Conservation (phyloP, 2,797 vertebrate genomes). For the Pseudochirops cupreus region DNA sequence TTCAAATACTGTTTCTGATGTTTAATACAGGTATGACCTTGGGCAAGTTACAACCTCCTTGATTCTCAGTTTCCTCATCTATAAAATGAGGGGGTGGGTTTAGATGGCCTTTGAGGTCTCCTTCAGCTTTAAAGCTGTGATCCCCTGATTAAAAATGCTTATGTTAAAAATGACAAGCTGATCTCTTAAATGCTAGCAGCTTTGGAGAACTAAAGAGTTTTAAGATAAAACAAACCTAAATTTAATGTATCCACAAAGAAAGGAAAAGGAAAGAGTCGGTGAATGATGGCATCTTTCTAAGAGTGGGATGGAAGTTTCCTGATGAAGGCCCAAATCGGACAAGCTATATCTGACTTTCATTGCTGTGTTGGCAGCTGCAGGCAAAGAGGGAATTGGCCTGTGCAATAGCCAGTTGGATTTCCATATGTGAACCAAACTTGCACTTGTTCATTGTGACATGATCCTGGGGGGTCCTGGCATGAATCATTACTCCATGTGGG, state of each 20-base stretch:
- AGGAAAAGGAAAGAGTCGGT: not conserved
- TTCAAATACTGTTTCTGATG: not conserved
- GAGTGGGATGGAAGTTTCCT: not conserved
- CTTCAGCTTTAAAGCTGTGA: not conserved
- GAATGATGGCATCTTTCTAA: not conserved
- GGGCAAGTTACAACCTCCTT: not conserved
- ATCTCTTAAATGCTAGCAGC: conserved; percentile 24
- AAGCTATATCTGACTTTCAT: not conserved
- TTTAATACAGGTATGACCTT: not conserved
- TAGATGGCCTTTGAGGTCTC: not conserved
- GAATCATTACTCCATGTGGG: not conserved
- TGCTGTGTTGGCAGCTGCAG: not conserved
- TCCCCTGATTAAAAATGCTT: not conserved
- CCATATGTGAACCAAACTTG: not conserved
- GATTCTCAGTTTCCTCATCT: not conserved
- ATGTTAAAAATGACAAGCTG: conserved; percentile 50
- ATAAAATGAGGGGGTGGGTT: not conserved
- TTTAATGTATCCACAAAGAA: not conserved
- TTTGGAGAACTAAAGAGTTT: conserved; percentile 28
- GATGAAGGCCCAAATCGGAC: not conserved
- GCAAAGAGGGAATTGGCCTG: not conserved
- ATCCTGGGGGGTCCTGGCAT: not conserved
- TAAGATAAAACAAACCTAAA: conserved; percentile 8
- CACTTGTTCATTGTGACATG: not conserved
- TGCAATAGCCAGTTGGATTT: not conserved